These are phyloP conservation scores for Drosophila sordidapex DNA, from an alignment of 2,888 invertebrate genomes.

Conservation along the genomic window DNA sequence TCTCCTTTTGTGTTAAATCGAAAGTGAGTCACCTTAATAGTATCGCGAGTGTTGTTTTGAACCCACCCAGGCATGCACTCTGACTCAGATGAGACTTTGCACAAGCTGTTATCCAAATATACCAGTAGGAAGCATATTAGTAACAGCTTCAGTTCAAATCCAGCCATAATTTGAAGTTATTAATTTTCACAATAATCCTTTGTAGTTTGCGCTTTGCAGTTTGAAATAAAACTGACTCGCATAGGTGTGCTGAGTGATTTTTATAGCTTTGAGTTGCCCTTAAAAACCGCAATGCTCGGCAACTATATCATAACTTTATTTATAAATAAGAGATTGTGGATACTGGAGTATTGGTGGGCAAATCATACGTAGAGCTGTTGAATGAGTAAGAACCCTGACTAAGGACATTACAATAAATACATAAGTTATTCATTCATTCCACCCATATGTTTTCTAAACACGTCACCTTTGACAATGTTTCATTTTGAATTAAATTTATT, in stretches of 20 bases:
- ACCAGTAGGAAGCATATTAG: conserved; percentile 9
- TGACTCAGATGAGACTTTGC: not conserved
- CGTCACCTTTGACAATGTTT: not conserved
- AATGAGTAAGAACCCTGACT: conserved; percentile 1
- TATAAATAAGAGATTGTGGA: not conserved
- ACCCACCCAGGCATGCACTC: not conserved
- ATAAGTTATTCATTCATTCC: not conserved
- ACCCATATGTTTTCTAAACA: not conserved
- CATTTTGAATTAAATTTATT: not conserved
- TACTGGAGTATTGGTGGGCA: not conserved
- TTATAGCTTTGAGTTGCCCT: conserved; percentile 2
- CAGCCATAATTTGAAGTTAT: conserved; percentile 13
- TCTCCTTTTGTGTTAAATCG: not conserved
- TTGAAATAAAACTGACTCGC: conserved; percentile 23
- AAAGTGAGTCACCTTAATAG: not conserved
- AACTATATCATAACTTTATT: not conserved
- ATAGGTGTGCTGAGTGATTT: not conserved
- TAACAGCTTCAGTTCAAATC: not conserved
- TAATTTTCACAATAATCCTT: not conserved
- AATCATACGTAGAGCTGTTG: not conserved
- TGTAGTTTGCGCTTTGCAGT: not conserved
- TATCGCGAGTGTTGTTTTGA: fast-evolving
- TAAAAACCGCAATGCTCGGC: conserved; percentile 19
- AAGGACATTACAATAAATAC: not conserved
- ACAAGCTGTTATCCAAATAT: not conserved